Evolutionary conservation across 2,888 invertebrate species (phyloP).

Genomic region (Venusia cambrica): DNA sequence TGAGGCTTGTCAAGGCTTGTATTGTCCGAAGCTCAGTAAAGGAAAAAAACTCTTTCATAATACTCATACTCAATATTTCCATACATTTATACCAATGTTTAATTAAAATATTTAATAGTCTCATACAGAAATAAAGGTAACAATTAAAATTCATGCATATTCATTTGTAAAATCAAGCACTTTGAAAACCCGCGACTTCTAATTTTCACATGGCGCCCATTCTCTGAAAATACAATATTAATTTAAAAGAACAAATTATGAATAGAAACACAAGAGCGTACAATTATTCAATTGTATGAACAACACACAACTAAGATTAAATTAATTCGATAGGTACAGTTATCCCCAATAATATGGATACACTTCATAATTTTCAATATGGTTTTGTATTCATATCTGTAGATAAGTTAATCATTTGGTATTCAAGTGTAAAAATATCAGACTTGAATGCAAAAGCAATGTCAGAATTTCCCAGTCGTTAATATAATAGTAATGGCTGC

Average conservation of each 20-base stretch:
- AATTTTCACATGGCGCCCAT: constrained; percentile 32
- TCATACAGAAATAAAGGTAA: constrained; percentile 38
- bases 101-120: constrained; percentile 18
- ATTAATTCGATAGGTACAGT: no score
- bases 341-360: no score
- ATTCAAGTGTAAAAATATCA: no score
- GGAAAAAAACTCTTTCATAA: no score
- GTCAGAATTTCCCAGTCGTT: no score
- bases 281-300: constrained; percentile 4
- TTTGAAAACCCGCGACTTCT: constrained; percentile 31
- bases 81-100: constrained; percentile 3
- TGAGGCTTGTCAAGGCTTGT: no score
- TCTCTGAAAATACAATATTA: constrained; percentile 30
- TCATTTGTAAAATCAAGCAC: constrained; percentile 43
- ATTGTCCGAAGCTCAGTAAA: no score
- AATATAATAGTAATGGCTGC: no score
- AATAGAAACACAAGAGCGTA: constrained; percentile 16
- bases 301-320: constrained; percentile 3
- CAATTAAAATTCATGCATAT: constrained; percentile 42
- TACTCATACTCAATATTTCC: no score
- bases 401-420: no score
- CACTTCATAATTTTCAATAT: neutral
- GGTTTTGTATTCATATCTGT: constrained; percentile 1
- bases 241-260: constrained; percentile 25
- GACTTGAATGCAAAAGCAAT: no score